These are phyloP conservation scores for Salticus scenicus DNA, from an alignment of 2,888 invertebrate genomes.

Conservation along the genomic window DNA sequence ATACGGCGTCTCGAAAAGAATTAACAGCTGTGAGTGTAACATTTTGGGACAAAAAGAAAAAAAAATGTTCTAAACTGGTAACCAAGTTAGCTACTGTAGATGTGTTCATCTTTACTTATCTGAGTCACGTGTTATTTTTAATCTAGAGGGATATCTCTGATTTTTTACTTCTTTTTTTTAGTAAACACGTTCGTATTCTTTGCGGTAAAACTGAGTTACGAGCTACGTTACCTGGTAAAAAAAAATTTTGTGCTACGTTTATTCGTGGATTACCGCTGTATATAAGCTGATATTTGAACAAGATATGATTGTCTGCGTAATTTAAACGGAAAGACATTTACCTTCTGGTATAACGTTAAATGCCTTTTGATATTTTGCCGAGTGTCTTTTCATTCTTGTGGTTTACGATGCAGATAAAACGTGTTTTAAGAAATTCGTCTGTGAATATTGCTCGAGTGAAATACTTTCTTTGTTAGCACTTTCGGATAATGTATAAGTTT, in stretches of 20 bases:
- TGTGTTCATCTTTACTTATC: constrained; percentile 39
- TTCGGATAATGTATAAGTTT: too few relatives aligned
- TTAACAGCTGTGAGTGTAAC: neutral
- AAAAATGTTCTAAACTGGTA: neutral
- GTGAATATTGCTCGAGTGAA: too few relatives aligned
- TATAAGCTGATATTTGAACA: neutral
- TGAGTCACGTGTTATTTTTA: constrained; percentile 63
- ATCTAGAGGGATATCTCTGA: constrained; percentile 20
- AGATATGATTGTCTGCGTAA: too few relatives aligned
- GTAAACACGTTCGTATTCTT: constrained; percentile 22
- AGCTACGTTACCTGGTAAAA: too few relatives aligned
- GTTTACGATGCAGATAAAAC: too few relatives aligned
- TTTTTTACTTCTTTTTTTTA: constrained; percentile 17
- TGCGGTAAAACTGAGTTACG: too few relatives aligned
- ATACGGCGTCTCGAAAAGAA: neutral
- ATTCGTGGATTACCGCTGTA: constrained; percentile 10
- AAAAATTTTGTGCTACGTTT: neutral
- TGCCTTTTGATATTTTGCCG: too few relatives aligned
- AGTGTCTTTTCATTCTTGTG: too few relatives aligned
- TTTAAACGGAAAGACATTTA: too few relatives aligned
- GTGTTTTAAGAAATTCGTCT: too few relatives aligned
- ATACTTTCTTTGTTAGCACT: too few relatives aligned
- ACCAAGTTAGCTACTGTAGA: constrained; percentile 32
- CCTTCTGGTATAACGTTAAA: too few relatives aligned
- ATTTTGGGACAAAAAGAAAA: neutral